Conservation (phyloP, 2,888 invertebrate genomes). For the Tenthredo mesomela region DNA sequence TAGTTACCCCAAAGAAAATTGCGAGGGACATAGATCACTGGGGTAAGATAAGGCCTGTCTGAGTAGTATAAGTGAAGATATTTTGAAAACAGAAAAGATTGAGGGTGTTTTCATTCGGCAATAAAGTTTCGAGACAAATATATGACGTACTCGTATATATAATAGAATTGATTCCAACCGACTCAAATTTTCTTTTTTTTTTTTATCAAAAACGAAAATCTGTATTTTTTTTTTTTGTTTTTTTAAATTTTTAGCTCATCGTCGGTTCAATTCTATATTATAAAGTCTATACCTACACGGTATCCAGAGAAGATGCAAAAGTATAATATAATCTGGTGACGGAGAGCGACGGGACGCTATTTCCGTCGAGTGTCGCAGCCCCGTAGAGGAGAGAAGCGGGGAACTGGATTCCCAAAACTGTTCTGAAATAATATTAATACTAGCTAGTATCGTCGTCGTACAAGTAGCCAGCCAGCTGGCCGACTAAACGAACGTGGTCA, state of each 20-base stretch:
- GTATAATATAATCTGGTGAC: slow-evolving; percentile 21
- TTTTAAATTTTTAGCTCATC: too few relatives aligned
- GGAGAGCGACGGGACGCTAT: slow-evolving; percentile 9
- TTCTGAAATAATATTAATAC: slow-evolving; percentile 39
- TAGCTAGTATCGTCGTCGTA: slow-evolving; percentile 16
- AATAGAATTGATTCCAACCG: not conserved
- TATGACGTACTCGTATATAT: not conserved
- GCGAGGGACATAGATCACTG: not conserved
- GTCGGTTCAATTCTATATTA: not conserved
- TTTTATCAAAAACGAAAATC: not conserved
- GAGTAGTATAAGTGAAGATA: not conserved
- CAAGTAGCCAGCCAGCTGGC: not conserved
- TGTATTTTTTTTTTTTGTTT: not conserved
- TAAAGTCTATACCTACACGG: not conserved
- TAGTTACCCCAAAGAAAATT: not conserved
- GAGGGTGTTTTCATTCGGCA: not conserved
- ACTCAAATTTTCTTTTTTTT: not conserved
- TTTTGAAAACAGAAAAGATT: slow-evolving; percentile 15
- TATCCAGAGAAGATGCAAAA: slow-evolving; percentile 32
- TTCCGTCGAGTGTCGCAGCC: slow-evolving; percentile 25
- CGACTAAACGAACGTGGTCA: not conserved
- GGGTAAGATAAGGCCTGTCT: not conserved
- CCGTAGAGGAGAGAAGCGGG: not conserved
- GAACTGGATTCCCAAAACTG: slow-evolving; percentile 14
- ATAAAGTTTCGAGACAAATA: not conserved